Evolutionary conservation across 1,140 invertebrate species (phyloP), one percentile per base, ranked within the genome.

Genomic region (Leucophenga varia): DNA sequence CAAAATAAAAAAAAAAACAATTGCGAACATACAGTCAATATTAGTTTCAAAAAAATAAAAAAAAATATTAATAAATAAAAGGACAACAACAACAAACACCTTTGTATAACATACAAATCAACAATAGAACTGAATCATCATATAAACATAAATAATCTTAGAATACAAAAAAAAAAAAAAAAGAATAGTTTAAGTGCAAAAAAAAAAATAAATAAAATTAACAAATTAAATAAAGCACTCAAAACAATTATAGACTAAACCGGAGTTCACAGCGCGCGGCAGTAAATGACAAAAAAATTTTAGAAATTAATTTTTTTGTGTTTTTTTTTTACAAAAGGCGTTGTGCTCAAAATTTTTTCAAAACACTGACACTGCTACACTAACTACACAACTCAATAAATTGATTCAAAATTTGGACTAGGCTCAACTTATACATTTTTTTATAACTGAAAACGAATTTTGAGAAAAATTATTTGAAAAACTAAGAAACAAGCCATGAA

Each of bases 1-100:
- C 22, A 58, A 48, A 22, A 8, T 16, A n/a, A 38, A 43, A 48
- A 55, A 31, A 45, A 40, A 41, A 47, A 34, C 46, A 60, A 54
- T 35, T 56, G 54, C 58, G 69, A 55, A 58, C 47, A 64, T 59
- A 54, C 59, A 52, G 47, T 48, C 54, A 55, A 47, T 55, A 64
- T 56, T 64, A 64, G 49, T 19, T 12, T 9, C 3, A 38, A 42
- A 34, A 20, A 34, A 13, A 35, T 34, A 43, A 43, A 17, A 35
- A 34, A 18, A 34, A 30, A 43, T 14, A 43, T 43, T 17, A 43
- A 30, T 7, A 43, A 43, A 30, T 14, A 20, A 30, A 41, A 41
- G 18, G 18, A 25, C 21, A 41, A 14, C 39, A 41, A 31, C 40
- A 42, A 42, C 40, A 42, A 35, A 42, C 40, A 42, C 30, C 32